These are phyloP conservation scores for Chromis chromis DNA, from an alignment of 2,797 vertebrate species.

Conservation along the genomic window DNA sequence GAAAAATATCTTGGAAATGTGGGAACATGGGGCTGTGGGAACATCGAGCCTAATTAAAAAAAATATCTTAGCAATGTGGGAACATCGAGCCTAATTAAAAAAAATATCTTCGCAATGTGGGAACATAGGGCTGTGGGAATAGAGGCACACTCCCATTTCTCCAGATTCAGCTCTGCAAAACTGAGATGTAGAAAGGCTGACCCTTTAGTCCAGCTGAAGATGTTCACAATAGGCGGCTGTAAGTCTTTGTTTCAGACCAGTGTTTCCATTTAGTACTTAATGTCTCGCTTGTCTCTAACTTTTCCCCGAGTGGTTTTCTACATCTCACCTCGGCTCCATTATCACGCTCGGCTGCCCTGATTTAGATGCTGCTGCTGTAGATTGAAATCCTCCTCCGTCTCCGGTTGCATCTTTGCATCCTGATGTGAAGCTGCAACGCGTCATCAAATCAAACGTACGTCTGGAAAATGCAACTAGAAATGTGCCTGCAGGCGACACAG, in stretches of 20 bases:
- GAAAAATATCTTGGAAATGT: no score
- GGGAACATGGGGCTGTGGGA: no score
- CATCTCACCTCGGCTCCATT: conserved; percentile 34
- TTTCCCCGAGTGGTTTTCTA: conserved; percentile 6
- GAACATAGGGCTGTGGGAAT: no score
- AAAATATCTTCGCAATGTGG: no score
- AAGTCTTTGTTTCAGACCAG: conserved; percentile 12
- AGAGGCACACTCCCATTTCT: no score
- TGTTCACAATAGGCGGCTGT: not conserved
- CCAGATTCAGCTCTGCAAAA: not conserved
- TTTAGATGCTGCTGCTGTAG: conserved; percentile 22
- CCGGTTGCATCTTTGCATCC: not conserved
- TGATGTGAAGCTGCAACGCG: conserved; percentile 3
- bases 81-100: no score
- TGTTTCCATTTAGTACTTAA: conserved; percentile 21
- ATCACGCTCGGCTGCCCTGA: conserved; percentile 27
- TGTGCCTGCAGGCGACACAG: no score
- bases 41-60: no score
- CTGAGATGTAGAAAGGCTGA: no score
- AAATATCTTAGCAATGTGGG: no score
- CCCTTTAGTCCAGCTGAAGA: not conserved
- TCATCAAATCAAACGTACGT: no score
- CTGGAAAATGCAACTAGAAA: no score
- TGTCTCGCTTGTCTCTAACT: conserved; percentile 10
- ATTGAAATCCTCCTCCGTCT: conserved; percentile 45